These are phyloP conservation scores for Heliangelus exortis DNA, from an alignment of 2,797 vertebrate genomes.

Conservation along the genomic window DNA sequence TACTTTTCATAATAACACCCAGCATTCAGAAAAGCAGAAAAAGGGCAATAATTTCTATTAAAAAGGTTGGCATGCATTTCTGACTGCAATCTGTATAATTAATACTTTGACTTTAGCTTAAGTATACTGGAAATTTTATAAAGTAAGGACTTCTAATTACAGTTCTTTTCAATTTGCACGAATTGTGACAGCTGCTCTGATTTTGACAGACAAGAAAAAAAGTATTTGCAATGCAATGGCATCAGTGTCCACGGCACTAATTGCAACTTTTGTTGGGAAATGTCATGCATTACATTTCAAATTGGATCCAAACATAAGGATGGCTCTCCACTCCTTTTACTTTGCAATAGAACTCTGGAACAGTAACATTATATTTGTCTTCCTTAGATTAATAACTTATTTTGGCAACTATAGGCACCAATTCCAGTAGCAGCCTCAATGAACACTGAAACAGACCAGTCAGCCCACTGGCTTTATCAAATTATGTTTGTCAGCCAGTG, in stretches of 20 bases:
- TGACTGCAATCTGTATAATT: constrained; percentile 69
- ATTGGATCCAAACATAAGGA: constrained; percentile 34
- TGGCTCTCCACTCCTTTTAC: constrained; percentile 63
- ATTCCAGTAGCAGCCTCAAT: not conserved
- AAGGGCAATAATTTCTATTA: constrained; percentile 17
- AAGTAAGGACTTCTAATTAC: constrained; percentile 53
- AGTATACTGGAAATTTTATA: constrained; percentile 56
- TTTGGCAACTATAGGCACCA: constrained; percentile 6
- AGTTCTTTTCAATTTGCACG: constrained; percentile 23
- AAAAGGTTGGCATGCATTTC: constrained; percentile 55
- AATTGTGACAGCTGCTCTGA: constrained; percentile 85
- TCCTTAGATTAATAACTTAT: constrained; percentile 49
- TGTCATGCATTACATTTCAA: constrained; percentile 70
- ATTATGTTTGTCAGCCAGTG: not conserved
- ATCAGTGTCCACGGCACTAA: constrained; percentile 65
- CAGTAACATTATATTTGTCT: constrained; percentile 61
- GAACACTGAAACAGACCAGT: constrained; percentile 29
- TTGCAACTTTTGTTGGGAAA: constrained; percentile 77
- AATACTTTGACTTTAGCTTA: constrained; percentile 56
- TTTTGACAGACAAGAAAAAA: constrained; percentile 84
- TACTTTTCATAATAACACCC: not conserved
- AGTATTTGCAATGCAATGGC: constrained; percentile 68
- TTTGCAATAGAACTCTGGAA: constrained; percentile 57
- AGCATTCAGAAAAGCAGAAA: not conserved
- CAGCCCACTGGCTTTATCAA: constrained; percentile 9